These are phyloP conservation scores for Oxystoma pomonae DNA, from an alignment of 2,888 invertebrate species.

Conservation along the genomic window DNA sequence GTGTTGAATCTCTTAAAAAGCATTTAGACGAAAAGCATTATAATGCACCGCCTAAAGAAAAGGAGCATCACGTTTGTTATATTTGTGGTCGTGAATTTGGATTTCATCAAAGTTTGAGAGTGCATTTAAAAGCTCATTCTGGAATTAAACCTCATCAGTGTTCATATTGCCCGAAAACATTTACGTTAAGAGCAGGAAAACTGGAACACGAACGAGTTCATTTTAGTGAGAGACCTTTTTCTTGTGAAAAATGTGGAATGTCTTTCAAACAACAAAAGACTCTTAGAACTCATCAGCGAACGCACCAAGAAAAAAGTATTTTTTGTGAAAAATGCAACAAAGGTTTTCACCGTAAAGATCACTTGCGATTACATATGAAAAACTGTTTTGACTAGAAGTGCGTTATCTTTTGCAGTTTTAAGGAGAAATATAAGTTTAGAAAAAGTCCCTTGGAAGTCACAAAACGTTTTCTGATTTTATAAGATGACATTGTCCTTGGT, in stretches of 20 bases:
- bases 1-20: conserved; percentile 43
- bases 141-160: conserved; percentile 49
- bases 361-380: conserved; percentile 52
- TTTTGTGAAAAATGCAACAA: conserved; percentile 54
- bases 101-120: conserved; percentile 32
- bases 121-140: conserved; percentile 42
- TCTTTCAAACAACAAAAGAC: conserved; percentile 38
- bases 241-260: conserved; percentile 41
- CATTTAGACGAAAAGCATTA: conserved; percentile 45
- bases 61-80: conserved; percentile 35
- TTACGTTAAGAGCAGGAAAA: conserved; percentile 43
- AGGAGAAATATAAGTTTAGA: too few relatives aligned
- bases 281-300: conserved; percentile 35
- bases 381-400: conserved; percentile 29
- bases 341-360: conserved; percentile 54
- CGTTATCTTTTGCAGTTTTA: too few relatives aligned
- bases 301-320: conserved; percentile 38
- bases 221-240: conserved; percentile 39
- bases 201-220: conserved; percentile 40
- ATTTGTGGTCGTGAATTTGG: conserved; percentile 38
- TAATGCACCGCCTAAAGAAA: conserved; percentile 26
- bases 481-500: too few relatives aligned
- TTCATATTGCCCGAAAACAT: conserved; percentile 47
- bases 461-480: too few relatives aligned
- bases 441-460: too few relatives aligned